A percentile compares a stretch with the other conserved stretches of the same genome.
These are phyloP conservation scores for Drosophila mauritiana DNA, from an alignment of 1,140 invertebrate genomes.

Conservation along the genomic window DNA sequence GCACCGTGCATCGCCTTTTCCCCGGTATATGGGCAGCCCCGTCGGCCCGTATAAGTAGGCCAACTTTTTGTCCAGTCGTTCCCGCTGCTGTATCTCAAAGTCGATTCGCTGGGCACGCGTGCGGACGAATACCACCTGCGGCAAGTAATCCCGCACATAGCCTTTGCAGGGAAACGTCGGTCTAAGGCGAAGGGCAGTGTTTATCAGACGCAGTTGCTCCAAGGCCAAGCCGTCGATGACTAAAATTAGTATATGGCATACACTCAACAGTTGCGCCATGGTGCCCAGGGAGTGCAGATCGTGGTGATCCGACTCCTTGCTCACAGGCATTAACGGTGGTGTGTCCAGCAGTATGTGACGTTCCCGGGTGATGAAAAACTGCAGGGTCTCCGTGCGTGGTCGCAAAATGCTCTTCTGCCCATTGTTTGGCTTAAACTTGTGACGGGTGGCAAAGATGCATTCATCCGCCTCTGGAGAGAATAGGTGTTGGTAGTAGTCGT, in stretches of 20 bases:
- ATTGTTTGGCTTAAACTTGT: constrained; percentile 34
- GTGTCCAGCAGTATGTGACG: constrained; percentile 88
- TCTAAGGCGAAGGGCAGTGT: constrained; percentile 66
- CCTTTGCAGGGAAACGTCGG: constrained; percentile 56
- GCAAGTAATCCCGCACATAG: constrained; percentile 61
- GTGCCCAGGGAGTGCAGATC: constrained; percentile 86
- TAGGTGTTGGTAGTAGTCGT: constrained; percentile 84
- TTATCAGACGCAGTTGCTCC: constrained; percentile 85
- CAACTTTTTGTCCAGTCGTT: constrained; percentile 52
- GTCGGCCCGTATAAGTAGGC: constrained; percentile 50
- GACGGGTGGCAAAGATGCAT: constrained; percentile 60
- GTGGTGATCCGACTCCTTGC: constrained; percentile 88
- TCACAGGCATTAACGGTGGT: constrained; percentile 83
- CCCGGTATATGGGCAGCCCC: constrained; percentile 63
- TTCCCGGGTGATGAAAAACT: constrained; percentile 87
- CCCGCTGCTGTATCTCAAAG: constrained; percentile 49
- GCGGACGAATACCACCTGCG: constrained; percentile 77
- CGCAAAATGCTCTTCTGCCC: constrained; percentile 38
- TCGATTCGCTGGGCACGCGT: constrained; percentile 64
- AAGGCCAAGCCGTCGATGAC: constrained; percentile 94
- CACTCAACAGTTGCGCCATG: constrained; percentile 92
- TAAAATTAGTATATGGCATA: constrained; percentile 95
- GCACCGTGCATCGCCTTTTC: constrained; percentile 41
- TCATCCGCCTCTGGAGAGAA: constrained; percentile 53
- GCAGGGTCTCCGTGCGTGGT: constrained; percentile 65